Evolutionary conservation across 2,113 vertebrate species (phyloP), one percentile per base, ranked within the genome.

Genomic region (Tenrec ecaudatus): DNA sequence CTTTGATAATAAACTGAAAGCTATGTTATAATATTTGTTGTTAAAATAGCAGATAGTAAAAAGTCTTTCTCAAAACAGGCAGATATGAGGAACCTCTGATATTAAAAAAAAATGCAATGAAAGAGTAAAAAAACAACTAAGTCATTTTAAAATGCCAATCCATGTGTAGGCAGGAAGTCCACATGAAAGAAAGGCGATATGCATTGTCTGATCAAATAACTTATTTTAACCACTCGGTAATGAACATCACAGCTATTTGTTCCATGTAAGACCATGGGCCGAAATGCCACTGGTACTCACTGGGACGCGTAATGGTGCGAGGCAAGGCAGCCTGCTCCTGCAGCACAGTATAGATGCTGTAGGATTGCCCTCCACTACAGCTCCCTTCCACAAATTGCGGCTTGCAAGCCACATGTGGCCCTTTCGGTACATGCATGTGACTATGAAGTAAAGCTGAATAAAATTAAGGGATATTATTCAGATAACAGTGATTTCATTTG

Each of bases 341-440:
- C 10, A 14, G 31, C 3, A 2, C 0, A 31, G 1, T 3, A 7
- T 20, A 1, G 0, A 17, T 9, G n/a, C 12, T 38, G 29, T 31
- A 27, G 20, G 6, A 17, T 7, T n/a, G 40, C 3, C 6, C 17
- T 53, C 58, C 36, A 62, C 14, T 31, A 71, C 33, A 11, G 47
- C 47, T 53, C 9, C 47, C 47, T 53, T 10, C 9, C 9, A 53
- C 47, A 53, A 53, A 53, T 10, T 53, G 47, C 47, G 9, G 47
- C 47, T 53, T 7, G 47, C 5, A 10, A 7, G 47, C 12, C 47
- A 10, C 11, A 53, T 53, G 47, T 53, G 47, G 47, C 12, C 47
- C 47, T 53, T 53, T 14, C 47, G 9, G 40, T 40, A 40, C 40
- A 40, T 7, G 40, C 40, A 40, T 40, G 40, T 40, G 40, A 40